These are phyloP conservation scores for Phenganax marumi DNA, from an alignment of 92 coral and sea anemone species.

Conservation along the genomic window DNA sequence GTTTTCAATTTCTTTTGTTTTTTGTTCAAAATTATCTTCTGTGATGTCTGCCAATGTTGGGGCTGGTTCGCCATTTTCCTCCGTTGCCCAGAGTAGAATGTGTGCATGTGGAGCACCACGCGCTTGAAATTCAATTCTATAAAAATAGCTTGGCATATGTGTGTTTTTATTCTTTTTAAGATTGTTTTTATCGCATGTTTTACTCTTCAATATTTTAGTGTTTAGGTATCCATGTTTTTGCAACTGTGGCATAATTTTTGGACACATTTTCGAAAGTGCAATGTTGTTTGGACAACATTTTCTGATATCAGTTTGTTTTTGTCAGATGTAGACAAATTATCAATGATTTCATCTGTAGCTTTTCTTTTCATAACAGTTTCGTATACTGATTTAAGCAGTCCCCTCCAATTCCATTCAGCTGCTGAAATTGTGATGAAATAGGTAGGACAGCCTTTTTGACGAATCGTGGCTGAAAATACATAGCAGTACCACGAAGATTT, in stretches of 20 bases:
- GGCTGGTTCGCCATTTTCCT: background rate
- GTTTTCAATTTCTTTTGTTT: constrained; percentile 16
- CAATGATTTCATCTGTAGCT: background rate
- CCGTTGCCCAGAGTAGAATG: constrained; percentile 25
- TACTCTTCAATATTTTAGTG: background rate
- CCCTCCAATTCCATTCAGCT: constrained; percentile 20
- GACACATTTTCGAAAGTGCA: background rate
- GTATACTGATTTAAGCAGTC: constrained; percentile 12
- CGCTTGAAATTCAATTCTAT: constrained; percentile 15
- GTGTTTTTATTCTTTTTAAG: background rate
- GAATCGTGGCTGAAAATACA: constrained; percentile 21
- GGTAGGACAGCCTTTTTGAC: constrained; percentile 25
- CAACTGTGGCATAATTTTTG: constrained; percentile 8
- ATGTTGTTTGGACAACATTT: constrained; percentile 10
- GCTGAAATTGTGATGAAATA: constrained; percentile 21
- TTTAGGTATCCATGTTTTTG: background rate
- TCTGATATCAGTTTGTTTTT: background rate
- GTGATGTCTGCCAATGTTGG: constrained; percentile 15
- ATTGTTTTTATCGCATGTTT: background rate
- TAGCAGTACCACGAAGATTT: constrained; percentile 26
- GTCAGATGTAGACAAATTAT: background rate
- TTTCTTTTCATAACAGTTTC: background rate
- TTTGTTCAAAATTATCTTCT: constrained; percentile 4
- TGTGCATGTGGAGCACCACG: constrained; percentile 30
- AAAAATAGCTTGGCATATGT: background rate